These are phyloP conservation scores for Neoseiulus cucumeris DNA, from an alignment of 1,140 invertebrate genomes.

Conservation along the genomic window DNA sequence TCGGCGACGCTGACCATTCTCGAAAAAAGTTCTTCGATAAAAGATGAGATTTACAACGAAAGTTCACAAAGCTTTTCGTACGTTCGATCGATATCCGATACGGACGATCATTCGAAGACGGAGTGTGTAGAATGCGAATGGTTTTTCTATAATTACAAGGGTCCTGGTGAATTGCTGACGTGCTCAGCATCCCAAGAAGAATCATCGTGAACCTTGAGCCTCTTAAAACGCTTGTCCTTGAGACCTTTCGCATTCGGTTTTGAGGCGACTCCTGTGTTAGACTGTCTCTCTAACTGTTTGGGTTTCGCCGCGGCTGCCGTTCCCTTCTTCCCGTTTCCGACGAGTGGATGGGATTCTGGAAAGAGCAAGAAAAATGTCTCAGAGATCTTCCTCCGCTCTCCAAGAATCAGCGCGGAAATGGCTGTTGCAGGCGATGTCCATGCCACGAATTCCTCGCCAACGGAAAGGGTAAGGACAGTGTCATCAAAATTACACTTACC, in stretches of 20 bases:
- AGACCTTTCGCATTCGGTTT: background rate
- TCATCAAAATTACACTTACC: background rate
- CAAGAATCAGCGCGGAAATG: too few species aligned
- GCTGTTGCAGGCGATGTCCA: too few species aligned
- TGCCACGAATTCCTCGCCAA: too few species aligned
- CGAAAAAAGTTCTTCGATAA: too few species aligned
- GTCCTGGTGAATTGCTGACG: background rate
- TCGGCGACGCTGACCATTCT: too few species aligned
- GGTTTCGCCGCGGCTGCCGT: background rate
- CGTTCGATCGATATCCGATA: too few species aligned
- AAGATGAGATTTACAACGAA: too few species aligned
- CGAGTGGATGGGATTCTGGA: background rate
- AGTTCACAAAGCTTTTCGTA: too few species aligned
- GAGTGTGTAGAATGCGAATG: too few species aligned
- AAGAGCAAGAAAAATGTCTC: background rate
- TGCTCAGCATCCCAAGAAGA: constrained; percentile 9
- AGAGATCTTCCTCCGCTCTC: too few species aligned
- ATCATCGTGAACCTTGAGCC: background rate
- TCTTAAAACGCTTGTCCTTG: background rate
- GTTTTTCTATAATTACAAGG: too few species aligned
- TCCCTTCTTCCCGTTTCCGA: constrained; percentile 3
- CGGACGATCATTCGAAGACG: too few species aligned
- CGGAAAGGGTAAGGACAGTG: background rate
- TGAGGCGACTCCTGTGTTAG: background rate
- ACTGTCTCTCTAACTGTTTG: background rate